phyloP scores from a whole-genome alignment of 2,113 vertebrate species.

The Hippoglossus stenolepis region DNA sequence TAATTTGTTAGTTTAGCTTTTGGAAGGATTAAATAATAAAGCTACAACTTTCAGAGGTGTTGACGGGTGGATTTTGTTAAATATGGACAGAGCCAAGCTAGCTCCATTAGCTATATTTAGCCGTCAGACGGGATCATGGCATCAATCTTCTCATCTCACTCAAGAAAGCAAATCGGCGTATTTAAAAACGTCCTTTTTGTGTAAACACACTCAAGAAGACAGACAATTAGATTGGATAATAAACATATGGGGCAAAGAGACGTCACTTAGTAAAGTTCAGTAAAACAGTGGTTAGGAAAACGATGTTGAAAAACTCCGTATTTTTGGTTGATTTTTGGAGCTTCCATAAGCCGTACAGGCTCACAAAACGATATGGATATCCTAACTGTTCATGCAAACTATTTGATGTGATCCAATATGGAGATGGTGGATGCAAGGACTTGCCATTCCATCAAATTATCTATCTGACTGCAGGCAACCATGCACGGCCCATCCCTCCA shows the following conservation, averaged over 20 bases:
- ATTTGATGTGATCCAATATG: slow-evolving; percentile 13
- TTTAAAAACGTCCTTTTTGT: too few relatives aligned
- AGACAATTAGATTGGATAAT: not conserved
- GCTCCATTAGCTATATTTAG: too few relatives aligned
- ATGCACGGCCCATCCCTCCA: slow-evolving; percentile 21
- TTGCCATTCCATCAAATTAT: slow-evolving; percentile 45
- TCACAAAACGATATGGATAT: slow-evolving; percentile 10
- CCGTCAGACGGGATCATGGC: too few relatives aligned
- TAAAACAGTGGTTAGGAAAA: too few relatives aligned
- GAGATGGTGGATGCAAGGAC: not conserved
- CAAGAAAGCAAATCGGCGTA: too few relatives aligned
- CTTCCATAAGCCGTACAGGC: not conserved
- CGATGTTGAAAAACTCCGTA: not conserved
- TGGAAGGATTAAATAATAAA: too few relatives aligned
- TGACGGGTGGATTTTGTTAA: too few relatives aligned
- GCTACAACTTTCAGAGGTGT: too few relatives aligned
- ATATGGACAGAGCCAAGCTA: too few relatives aligned
- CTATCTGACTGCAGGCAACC: slow-evolving; percentile 35
- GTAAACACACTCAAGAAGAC: not conserved
- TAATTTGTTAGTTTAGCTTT: too few relatives aligned
- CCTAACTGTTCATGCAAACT: not conserved
- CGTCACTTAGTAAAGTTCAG: not conserved
- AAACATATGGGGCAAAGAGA: not conserved
- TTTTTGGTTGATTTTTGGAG: not conserved
- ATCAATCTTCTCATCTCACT: too few relatives aligned